phyloP scores from a whole-genome alignment of 64 coral and sea anemone species.

The Exaiptasia diaphana region DNA sequence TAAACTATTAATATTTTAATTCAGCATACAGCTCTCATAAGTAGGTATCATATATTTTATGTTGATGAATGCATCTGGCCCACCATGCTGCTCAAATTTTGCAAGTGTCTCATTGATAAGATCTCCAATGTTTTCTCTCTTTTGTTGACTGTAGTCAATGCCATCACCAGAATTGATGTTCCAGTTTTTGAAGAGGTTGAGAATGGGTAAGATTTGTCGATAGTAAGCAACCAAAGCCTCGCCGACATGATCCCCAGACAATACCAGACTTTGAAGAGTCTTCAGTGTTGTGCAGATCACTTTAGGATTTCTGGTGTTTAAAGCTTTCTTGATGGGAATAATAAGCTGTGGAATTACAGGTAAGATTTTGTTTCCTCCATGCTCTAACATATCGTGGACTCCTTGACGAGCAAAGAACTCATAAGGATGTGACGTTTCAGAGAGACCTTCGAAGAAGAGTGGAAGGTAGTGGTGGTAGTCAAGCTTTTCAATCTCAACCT shows the following conservation, averaged over 20 bases:
- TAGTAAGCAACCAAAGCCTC: conserved; percentile 92
- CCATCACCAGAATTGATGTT: conserved; percentile 88
- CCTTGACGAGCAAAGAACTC: conserved; percentile 93
- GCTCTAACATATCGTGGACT: conserved; percentile 94
- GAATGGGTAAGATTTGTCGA: conserved; percentile 83
- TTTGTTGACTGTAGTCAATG: conserved; percentile 95
- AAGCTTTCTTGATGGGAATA: conserved; percentile 85
- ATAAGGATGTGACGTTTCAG: conserved; percentile 82
- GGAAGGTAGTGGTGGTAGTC: conserved; percentile 96
- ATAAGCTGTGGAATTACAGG: conserved; percentile 90
- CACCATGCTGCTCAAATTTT: conserved; percentile 67
- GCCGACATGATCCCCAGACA: conserved; percentile 73
- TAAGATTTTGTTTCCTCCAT: conserved; percentile 86
- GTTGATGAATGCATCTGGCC: conserved; percentile 88
- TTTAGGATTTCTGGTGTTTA: conserved; percentile 72
- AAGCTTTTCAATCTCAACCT: conserved; percentile 89
- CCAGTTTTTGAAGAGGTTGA: conserved; percentile 92
- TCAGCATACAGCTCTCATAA: conserved; percentile 90
- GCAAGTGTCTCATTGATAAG: conserved; percentile 91
- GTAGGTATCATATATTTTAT: conserved; percentile 99
- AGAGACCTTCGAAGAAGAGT: conserved; percentile 86
- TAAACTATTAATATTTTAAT: conserved; percentile 69
- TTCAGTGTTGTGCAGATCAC: conserved; percentile 89
- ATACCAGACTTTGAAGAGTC: conserved; percentile 70
- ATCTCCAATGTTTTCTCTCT: conserved; percentile 85